Percentiles rank a stretch among this genome's conserved stretches.
Conservation (phyloP, 2,113 vertebrate genomes). For the Psittacula cyanocephala region DNA sequence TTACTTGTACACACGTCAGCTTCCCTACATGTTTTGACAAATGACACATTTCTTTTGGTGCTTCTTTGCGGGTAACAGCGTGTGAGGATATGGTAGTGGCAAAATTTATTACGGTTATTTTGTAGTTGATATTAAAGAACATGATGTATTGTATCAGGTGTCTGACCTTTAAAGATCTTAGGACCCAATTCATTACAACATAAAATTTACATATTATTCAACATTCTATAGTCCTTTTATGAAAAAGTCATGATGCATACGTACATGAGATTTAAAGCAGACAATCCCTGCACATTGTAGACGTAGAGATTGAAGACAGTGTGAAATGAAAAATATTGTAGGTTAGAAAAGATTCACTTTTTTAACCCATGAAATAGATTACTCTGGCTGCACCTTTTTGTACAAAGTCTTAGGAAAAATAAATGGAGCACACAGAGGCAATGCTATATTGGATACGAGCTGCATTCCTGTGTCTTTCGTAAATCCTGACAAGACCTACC, state of each 20-base stretch:
- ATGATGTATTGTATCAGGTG: slow-evolving; percentile 86
- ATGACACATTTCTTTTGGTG: slow-evolving; percentile 81
- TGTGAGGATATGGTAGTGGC: slow-evolving; percentile 79
- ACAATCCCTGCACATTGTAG: slow-evolving; percentile 24
- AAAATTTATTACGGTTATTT: slow-evolving; percentile 86
- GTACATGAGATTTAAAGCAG: slow-evolving; percentile 66
- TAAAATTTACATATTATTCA: slow-evolving; percentile 88
- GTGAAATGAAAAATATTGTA: slow-evolving; percentile 41
- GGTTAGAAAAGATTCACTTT: neutral
- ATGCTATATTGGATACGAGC: neutral
- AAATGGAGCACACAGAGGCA: neutral
- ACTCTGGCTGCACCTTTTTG: neutral
- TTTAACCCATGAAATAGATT: slow-evolving; percentile 42
- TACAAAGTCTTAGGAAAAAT: neutral
- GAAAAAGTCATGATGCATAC: slow-evolving; percentile 74
- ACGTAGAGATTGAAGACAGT: slow-evolving; percentile 32
- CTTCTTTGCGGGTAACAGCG: slow-evolving; percentile 83
- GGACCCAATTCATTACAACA: slow-evolving; percentile 85
- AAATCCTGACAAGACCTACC: slow-evolving; percentile 32
- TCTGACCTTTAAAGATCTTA: slow-evolving; percentile 86
- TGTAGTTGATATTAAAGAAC: slow-evolving; percentile 85
- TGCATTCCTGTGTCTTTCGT: neutral
- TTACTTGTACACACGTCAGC: slow-evolving; percentile 75
- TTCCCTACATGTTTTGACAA: slow-evolving; percentile 80
- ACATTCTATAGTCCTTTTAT: slow-evolving; percentile 77